Evolutionary conservation across 2,113 vertebrate species (phyloP).

Genomic region (Rhinoderma darwinii): DNA sequence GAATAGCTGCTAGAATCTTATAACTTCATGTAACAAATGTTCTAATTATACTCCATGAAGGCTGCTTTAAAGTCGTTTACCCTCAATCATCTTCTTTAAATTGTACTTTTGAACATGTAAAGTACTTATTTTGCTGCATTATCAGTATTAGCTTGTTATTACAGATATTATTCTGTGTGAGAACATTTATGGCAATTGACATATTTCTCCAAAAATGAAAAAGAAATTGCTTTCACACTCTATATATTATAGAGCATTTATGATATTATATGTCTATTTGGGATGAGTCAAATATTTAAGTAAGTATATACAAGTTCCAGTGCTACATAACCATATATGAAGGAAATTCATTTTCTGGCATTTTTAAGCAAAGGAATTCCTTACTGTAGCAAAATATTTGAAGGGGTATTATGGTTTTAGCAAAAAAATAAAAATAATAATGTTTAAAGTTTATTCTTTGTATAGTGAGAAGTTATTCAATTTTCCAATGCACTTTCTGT

Average conservation of each 20-base stretch:
- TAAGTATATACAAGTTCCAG: neutral
- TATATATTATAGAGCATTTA: neutral
- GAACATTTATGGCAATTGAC: conserved; percentile 3
- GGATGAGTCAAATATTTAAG: neutral
- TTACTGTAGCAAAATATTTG: no score
- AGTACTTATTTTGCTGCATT: neutral
- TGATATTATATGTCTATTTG: neutral
- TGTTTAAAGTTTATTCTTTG: no score
- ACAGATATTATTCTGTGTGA: neutral
- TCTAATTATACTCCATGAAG: conserved; percentile 36
- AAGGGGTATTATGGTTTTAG: neutral
- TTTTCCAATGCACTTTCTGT: no score
- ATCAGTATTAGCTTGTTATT: conserved; percentile 3
- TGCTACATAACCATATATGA: neutral
- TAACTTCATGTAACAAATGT: conserved; percentile 43
- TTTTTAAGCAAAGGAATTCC: no score
- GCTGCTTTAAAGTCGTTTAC: neutral
- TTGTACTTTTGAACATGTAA: neutral
- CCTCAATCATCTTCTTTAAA: neutral
- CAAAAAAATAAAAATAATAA: neutral
- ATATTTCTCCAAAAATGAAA: neutral
- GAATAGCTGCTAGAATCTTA: conserved; percentile 26
- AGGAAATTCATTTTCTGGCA: neutral
- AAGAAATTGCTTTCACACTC: neutral
- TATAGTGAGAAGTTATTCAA: neutral